These are phyloP conservation scores for Menidia menidia DNA, from an alignment of 2,797 vertebrate species.

Conservation along the genomic window DNA sequence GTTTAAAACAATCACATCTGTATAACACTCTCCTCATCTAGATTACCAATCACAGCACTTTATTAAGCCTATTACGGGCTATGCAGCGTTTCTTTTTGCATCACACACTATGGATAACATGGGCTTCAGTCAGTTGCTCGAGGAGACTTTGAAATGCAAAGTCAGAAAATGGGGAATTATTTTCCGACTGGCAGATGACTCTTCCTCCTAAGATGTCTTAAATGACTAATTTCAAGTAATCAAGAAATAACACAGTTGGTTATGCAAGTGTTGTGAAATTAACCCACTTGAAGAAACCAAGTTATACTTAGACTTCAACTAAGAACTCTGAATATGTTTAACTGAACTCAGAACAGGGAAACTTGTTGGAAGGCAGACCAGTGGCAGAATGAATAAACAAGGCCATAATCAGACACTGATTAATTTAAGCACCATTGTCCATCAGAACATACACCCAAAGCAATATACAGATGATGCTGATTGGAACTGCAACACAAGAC, in stretches of 20 bases:
- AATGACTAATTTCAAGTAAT: too few species aligned
- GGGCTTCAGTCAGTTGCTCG: too few species aligned
- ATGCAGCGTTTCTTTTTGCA: too few species aligned
- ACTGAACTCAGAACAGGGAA: background rate
- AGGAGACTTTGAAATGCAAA: too few species aligned
- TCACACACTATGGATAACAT: too few species aligned
- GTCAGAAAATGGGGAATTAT: too few species aligned
- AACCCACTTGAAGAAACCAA: background rate
- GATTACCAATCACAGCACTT: too few species aligned
- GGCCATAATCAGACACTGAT: conserved; percentile 30
- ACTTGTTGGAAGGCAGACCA: background rate
- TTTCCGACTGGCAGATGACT: too few species aligned
- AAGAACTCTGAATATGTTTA: background rate
- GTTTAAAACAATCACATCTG: too few species aligned
- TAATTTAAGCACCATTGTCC: conserved; percentile 47
- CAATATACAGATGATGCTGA: conserved; percentile 37
- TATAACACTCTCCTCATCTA: too few species aligned
- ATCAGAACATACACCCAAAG: conserved; percentile 43
- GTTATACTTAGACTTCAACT: background rate
- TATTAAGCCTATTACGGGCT: too few species aligned
- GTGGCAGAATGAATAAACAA: background rate
- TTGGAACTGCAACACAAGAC: conserved; percentile 52
- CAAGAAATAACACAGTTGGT: background rate
- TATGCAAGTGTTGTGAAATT: background rate
- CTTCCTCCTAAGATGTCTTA: too few species aligned